phyloP scores from a whole-genome alignment of 1,140 invertebrate genomes.

The Drosophila simulans region DNA sequence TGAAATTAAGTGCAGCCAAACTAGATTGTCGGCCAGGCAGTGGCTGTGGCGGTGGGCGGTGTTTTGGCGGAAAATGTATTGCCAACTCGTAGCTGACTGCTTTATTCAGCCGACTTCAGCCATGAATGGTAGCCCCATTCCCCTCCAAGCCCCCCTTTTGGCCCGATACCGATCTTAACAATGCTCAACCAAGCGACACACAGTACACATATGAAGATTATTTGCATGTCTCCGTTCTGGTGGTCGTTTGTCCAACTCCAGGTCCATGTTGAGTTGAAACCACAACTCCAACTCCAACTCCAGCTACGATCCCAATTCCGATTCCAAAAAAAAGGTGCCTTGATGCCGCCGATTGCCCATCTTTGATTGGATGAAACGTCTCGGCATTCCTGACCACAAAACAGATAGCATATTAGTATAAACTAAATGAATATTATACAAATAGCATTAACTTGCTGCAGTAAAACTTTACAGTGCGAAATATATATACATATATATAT shows the following conservation, averaged over 20 bases:
- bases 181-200: slow-evolving; percentile 78
- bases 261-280: slow-evolving; percentile 1
- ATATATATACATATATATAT: too few species aligned
- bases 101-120: slow-evolving; percentile 65
- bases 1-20: slow-evolving; percentile 82
- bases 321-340: background rate
- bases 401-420: slow-evolving; percentile 1
- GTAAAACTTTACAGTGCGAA: too few species aligned
- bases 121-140: slow-evolving; percentile 39
- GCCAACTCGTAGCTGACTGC: slow-evolving; percentile 69
- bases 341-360: slow-evolving; percentile 24
- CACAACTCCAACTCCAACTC: background rate
- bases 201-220: slow-evolving; percentile 38
- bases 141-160: slow-evolving; percentile 10
- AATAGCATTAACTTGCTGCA: too few species aligned
- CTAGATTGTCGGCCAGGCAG: slow-evolving; percentile 48
- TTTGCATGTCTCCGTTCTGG: slow-evolving; percentile 62
- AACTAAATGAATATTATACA: too few species aligned
- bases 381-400: background rate
- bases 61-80: slow-evolving; percentile 60
- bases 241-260: slow-evolving; percentile 34
- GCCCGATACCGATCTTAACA: slow-evolving; percentile 70
- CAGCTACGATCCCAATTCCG: slow-evolving; percentile 6
- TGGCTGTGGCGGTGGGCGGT: slow-evolving; percentile 1
- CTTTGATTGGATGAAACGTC: slow-evolving; percentile 20